Evolutionary conservation across 2,888 invertebrate species (phyloP), one percentile per base, ranked within the genome.

Genomic region (Aphodius sticticus): DNA sequence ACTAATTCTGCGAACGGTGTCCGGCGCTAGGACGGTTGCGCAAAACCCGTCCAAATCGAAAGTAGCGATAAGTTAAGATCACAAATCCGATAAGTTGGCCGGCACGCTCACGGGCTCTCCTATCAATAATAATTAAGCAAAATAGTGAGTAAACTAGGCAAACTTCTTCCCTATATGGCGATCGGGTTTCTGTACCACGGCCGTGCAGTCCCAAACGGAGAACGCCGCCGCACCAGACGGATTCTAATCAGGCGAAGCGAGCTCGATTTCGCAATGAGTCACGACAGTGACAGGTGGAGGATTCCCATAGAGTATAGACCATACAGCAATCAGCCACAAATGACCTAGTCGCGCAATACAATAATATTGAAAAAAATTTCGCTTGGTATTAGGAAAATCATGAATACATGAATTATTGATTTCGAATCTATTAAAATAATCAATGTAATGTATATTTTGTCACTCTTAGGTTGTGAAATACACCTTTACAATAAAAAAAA

Each of bases 141-240:
- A 74, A 74, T 82, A 82, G 77, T 36, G 84, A 82, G 84, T 84
- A 84, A 88, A 87, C 86, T 88, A 88, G 88, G 88, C 86, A 86
- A 87, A 88, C 88, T 83, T 87, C 87, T 88, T 86, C 87, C 87
- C 84, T 87, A 87, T 86, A 88, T 84, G 87, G 88, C 80, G 81
- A 85, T 79, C 78, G 83, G 82, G 82, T 87, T 87, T 87, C 87
- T 87, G 85, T 86, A 87, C 86, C 87, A 87, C 84, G 87, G 87
- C 85, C 87, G 84, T 82, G 83, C 84, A 84, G 85, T 85, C 84
- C 84, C 84, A 84, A 84, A 84, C 83, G 83, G 83, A 84, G 53
- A 53, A 53, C 53, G 53, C 53, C 12, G 53, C 53, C 12, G 26
- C 26, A 26, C 26, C 26, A 26, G 26, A 26, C 26, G 26, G 26